Evolutionary conservation across 2,797 vertebrate species (phyloP), one percentile per base, ranked within the genome.

Genomic region (Pangasius larnaudii): DNA sequence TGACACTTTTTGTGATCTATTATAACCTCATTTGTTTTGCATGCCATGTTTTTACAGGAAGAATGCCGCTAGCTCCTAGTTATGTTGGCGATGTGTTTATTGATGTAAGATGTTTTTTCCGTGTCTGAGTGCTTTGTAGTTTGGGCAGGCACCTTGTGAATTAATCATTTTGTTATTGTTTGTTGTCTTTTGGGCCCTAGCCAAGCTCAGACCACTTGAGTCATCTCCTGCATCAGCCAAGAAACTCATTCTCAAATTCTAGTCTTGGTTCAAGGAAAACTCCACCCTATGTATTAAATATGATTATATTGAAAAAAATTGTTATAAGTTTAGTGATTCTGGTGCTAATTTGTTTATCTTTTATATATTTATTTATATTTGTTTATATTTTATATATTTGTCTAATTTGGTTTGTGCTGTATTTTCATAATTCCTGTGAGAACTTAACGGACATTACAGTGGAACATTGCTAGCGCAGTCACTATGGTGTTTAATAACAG

Each of bases 161-260:
- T 80, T 69, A 84, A 91, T 85, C 30, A 88, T 86, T 85, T 87
- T 79, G 27, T 49, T 87, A 51, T 82, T 88, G 65, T 75, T 87
- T 85, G 22, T 58, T 82, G 56, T 2, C 69, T 51, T 88, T 63
- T 88, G 77, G 77, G 51, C 59, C 56, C 6, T 7, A 63, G 75
- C 79, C 86, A 42, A 89, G 18, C 53, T 83, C 61, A 39, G 58
- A 85, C 51, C 61, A 56, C 24, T 84, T 85, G 69, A 87, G 51
- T 80, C 83, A 39, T 80, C 33, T 16, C 5, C 33, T 61, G 79
- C 33, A 39, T 61, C 56, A 39, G 53, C 33, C 78, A 80, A 80
- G 30, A 30, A 58, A 33, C 33, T 58, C 33, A 36, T 80, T 59
- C 33, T 59, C 78, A 42, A 81, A 81, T 81, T 39, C 22, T 63